phyloP scores from a whole-genome alignment of 1,140 invertebrate genomes.

The Hormaphis cornu region DNA sequence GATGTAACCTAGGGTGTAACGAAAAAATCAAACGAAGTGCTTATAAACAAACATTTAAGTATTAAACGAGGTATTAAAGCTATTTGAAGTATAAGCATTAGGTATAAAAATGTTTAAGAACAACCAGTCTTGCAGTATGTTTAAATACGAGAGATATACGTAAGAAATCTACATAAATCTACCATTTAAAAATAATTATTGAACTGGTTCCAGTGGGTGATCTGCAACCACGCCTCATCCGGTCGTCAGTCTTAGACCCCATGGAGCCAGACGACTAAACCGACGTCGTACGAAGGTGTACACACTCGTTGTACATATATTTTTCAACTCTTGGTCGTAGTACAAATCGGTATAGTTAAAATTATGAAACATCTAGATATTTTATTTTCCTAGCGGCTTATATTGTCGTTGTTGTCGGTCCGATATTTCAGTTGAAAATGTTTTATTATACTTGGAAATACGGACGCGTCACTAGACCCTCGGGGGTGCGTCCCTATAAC shows the following conservation, averaged over 20 bases:
- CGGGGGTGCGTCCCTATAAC: neutral
- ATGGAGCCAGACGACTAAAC: slow-evolving; percentile 12
- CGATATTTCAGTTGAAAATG: neutral
- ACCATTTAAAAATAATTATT: slow-evolving; percentile 29
- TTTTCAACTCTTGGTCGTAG: neutral
- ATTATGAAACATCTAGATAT: neutral
- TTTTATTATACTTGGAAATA: neutral
- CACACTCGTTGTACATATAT: neutral
- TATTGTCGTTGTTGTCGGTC: neutral
- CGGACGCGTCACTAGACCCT: no score
- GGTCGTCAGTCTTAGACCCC: slow-evolving; percentile 21
- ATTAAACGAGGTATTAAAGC: no score
- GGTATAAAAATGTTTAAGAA: neutral
- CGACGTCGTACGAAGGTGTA: neutral
- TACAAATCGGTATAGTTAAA: neutral
- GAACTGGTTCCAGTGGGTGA: slow-evolving; percentile 32
- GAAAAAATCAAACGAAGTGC: no score
- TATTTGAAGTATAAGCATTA: no score
- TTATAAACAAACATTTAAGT: no score
- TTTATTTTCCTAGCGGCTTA: neutral
- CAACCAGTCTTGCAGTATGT: neutral
- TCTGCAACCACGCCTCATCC: slow-evolving; percentile 27
- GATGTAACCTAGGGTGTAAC: no score
- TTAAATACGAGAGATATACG: neutral
- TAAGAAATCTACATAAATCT: no score